Percentiles rank a stretch among this genome's conserved stretches.
These are phyloP conservation scores for Dysmachus trigonus DNA, from an alignment of 2,888 invertebrate genomes.

Conservation along the genomic window DNA sequence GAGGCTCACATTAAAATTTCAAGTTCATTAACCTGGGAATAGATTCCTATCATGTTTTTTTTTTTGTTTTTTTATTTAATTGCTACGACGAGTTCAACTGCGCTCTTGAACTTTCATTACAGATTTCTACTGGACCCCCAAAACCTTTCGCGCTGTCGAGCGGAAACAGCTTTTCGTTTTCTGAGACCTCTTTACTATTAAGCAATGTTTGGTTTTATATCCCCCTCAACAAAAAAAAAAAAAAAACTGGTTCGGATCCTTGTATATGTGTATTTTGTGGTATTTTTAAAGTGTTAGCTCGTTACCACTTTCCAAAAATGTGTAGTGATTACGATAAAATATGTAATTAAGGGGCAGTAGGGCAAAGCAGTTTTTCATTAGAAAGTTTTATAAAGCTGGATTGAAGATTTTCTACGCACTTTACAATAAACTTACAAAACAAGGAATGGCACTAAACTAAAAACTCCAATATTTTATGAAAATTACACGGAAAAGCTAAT, in stretches of 20 bases:
- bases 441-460: not conserved
- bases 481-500: not conserved
- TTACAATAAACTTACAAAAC: not conserved
- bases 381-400: not conserved
- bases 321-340: not conserved
- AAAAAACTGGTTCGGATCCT: not conserved
- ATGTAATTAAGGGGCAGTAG: not conserved
- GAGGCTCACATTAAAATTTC: not conserved
- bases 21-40: constrained; percentile 11
- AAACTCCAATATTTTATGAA: not conserved
- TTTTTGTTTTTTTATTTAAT: not conserved
- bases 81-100: not conserved
- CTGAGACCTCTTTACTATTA: not conserved
- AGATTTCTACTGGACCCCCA: not conserved
- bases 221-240: too few relatives aligned
- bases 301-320: not conserved
- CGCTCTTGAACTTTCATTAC: constrained; percentile 27
- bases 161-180: not conserved
- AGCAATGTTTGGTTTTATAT: not conserved
- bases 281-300: not conserved
- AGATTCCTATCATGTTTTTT: not conserved
- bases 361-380: not conserved
- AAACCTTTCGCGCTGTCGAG: not conserved
- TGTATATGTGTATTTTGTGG: not conserved
- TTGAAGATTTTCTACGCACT: not conserved